A percentile compares a stretch with the other conserved stretches of the same genome.
These are phyloP conservation scores for Drosophila pegasa DNA, from an alignment of 2,888 invertebrate genomes.

Conservation along the genomic window DNA sequence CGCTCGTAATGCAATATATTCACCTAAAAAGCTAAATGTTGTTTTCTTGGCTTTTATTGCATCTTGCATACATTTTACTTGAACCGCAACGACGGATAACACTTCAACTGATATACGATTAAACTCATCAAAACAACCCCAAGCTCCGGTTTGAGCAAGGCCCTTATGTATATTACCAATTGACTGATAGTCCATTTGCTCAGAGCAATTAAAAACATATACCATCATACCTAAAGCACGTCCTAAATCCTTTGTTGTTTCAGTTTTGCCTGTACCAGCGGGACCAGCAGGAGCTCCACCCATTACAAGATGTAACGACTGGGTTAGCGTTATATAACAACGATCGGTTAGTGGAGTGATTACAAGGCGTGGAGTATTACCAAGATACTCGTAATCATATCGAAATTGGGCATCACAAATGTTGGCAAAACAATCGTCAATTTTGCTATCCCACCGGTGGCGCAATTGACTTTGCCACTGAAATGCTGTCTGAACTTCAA, in stretches of 20 bases:
- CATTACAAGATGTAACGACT: conserved; percentile 96
- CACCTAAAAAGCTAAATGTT: conserved; percentile 94
- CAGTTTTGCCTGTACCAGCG: too few relatives aligned
- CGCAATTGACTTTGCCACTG: conserved; percentile 96
- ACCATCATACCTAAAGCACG: conserved; percentile 98
- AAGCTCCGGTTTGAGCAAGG: conserved; percentile 89
- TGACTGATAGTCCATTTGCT: conserved; percentile 98
- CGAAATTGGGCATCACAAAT: conserved; percentile 97
- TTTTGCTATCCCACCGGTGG: conserved; percentile 92
- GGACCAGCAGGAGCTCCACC: conserved; percentile 98
- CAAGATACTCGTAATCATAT: conserved; percentile 97
- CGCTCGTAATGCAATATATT: conserved; percentile 89
- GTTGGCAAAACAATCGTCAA: conserved; percentile 94
- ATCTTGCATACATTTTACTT: conserved; percentile 94
- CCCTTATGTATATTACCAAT: conserved; percentile 97
- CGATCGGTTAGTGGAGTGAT: conserved; percentile 96
- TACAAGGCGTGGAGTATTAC: conserved; percentile 96
- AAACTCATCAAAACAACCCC: conserved; percentile 99
- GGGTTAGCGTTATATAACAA: conserved; percentile 97
- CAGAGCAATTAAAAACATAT: conserved; percentile 98
- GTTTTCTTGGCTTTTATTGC: conserved; percentile 93
- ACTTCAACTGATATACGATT: conserved; percentile 98
- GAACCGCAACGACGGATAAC: conserved; percentile 97
- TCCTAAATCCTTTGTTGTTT: conserved; percentile 98
- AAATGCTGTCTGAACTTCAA: conserved; percentile 92